These are phyloP conservation scores for Psylliodes chrysocephalus DNA, from an alignment of 2,888 invertebrate genomes.

Conservation along the genomic window DNA sequence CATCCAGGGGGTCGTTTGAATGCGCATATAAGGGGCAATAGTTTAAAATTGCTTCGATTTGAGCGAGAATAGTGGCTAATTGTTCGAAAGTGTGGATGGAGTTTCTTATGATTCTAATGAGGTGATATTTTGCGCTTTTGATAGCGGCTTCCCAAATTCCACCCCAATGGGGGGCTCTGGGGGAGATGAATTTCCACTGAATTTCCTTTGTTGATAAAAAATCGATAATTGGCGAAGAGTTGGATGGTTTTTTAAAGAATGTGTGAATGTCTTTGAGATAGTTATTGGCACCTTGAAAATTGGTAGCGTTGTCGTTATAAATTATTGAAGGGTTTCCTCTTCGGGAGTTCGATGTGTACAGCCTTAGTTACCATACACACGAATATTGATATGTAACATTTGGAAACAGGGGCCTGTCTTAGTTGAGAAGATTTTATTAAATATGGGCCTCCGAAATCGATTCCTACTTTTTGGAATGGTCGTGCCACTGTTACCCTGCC, in stretches of 20 bases:
- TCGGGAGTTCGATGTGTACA: constrained; percentile 42
- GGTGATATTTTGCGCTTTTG: too few species aligned
- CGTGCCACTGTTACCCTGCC: too few species aligned
- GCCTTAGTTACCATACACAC: constrained; percentile 43
- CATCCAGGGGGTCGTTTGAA: constrained; percentile 2
- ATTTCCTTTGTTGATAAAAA: background rate
- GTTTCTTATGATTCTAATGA: background rate
- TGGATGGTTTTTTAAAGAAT: constrained; percentile 40
- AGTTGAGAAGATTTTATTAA: too few species aligned
- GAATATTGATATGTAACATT: too few species aligned
- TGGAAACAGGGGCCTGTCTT: too few species aligned
- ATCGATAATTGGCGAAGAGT: constrained; percentile 27
- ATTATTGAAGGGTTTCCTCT: too few species aligned
- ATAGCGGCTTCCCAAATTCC: too few species aligned
- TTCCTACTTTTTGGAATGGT: too few species aligned
- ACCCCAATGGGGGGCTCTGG: background rate
- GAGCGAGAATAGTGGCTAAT: background rate
- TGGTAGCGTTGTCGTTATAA: constrained; percentile 16
- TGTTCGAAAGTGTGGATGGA: background rate
- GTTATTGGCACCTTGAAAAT: constrained; percentile 30
- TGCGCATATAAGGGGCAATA: background rate
- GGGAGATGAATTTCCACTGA: too few species aligned
- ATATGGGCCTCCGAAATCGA: too few species aligned
- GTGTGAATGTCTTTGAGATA: too few species aligned
- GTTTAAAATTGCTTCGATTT: constrained; percentile 7